Conservation (phyloP, 2,113 vertebrate genomes). For the Grammomys surdaster region DNA sequence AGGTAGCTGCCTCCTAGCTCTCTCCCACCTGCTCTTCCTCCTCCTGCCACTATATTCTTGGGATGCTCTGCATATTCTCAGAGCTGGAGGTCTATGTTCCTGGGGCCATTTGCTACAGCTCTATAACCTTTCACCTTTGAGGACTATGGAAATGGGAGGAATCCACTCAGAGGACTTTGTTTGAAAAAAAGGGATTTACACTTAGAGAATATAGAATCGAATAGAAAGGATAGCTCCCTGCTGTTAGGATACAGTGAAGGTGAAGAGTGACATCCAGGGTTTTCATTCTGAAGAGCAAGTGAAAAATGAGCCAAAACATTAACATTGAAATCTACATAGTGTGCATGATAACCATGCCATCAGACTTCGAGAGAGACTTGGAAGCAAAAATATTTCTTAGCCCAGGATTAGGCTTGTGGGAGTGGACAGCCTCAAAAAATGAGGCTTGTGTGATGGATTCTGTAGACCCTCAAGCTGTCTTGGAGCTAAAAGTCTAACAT, state of each 20-base stretch:
- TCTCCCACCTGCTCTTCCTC: fast-evolving
- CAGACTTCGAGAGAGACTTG: not conserved
- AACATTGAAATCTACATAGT: not conserved
- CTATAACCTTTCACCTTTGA: not conserved
- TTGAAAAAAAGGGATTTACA: not conserved
- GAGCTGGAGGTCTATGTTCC: no score
- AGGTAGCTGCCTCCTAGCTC: not conserved
- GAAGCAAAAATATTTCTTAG: not conserved
- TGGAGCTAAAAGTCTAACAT: not conserved
- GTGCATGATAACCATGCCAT: not conserved
- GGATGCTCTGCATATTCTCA: not conserved
- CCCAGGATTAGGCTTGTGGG: not conserved
- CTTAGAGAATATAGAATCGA: not conserved
- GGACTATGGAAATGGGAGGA: not conserved
- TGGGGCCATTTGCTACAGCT: not conserved
- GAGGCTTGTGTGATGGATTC: not conserved
- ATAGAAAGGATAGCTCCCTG: not conserved
- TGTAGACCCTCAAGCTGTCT: not conserved
- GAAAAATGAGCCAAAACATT: slow-evolving; percentile 14
- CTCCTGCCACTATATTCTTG: no score
- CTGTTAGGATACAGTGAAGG: not conserved
- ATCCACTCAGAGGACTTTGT: slow-evolving; percentile 3
- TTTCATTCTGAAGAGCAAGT: not conserved
- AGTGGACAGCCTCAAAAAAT: slow-evolving; percentile 3
- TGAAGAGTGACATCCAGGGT: not conserved